Evolutionary conservation across 1,140 invertebrate species (phyloP), one percentile per base, ranked within the genome.

Genomic region (Gryon sp.): DNA sequence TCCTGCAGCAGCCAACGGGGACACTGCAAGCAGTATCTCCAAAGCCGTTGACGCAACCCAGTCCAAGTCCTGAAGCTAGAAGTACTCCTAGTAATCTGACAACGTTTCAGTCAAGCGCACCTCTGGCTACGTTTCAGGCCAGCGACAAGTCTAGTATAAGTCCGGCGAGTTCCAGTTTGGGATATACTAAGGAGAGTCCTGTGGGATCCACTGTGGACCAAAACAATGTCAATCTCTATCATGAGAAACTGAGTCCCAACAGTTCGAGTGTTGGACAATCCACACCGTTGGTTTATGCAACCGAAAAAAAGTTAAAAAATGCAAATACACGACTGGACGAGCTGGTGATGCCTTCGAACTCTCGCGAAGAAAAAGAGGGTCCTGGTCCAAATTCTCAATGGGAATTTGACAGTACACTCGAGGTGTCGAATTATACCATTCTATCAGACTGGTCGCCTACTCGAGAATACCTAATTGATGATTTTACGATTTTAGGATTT

Each of bases 401-500:
- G 91, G 83, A 88, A 65, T 87, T 87, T 63, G 84, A 85, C 19
- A 81, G 60, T 28, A 81, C 81, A 5, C 70, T 84, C 16, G 86
- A 88, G 26, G 82, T 81, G 36, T 78, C 85, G 12, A 89, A 87
- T 73, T 89, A 89, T 53, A 89, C 88, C 4, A 88, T 89, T 52
- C 62, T 90, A 32, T 88, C 92, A 1, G 92, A 93, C 41, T 92
- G 92, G 84, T 90, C 91, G 79, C 90, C 92, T 4, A 91, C 82
- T 84, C 89, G 87, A 76, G 92, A 92, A 30, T 93, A 92, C 88
- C 84, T 93, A 28, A 92, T 93, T 76, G 93, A 94, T 73, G 93
- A 94, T 82, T 92, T 93, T 72, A 92, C 92, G 77, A 92, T 93
- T 80, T 90, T 94, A 79, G 93, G 93, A 12, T 93, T 93, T 80